Conservation (phyloP, 2,113 vertebrate species). For the Zosterops borbonicus region DNA sequence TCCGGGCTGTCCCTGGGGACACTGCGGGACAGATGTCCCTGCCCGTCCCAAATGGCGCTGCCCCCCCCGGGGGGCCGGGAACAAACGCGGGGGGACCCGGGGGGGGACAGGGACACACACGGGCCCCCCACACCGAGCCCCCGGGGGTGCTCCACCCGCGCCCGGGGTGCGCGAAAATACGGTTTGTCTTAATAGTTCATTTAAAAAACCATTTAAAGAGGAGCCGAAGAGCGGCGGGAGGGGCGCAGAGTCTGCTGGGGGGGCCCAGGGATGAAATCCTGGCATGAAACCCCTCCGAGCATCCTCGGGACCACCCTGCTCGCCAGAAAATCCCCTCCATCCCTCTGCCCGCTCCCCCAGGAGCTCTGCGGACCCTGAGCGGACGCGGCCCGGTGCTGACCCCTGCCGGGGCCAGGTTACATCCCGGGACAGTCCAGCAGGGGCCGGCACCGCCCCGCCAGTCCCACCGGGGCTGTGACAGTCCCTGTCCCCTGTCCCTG, state of each 20-base stretch:
- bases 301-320: neutral
- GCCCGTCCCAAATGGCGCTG: neutral
- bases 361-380: too few species aligned
- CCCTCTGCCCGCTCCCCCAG: too few species aligned
- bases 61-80: neutral
- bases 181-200: rapidly evolving
- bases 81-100: neutral
- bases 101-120: neutral
- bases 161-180: neutral
- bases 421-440: too few species aligned
- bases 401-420: too few species aligned
- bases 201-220: neutral
- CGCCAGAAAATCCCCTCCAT: neutral
- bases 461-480: too few species aligned
- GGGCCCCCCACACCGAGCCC: too few species aligned
- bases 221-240: neutral
- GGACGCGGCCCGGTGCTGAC: too few species aligned
- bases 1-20: neutral
- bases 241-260: neutral
- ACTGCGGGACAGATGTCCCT: neutral
- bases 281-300: neutral
- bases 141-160: neutral
- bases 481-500: too few species aligned
- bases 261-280: neutral
- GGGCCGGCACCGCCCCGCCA: too few species aligned